A percentile compares a stretch with the other conserved stretches of the same genome.
These are phyloP conservation scores for Dissostichus mawsoni DNA, from an alignment of 2,113 vertebrate genomes.

Conservation along the genomic window DNA sequence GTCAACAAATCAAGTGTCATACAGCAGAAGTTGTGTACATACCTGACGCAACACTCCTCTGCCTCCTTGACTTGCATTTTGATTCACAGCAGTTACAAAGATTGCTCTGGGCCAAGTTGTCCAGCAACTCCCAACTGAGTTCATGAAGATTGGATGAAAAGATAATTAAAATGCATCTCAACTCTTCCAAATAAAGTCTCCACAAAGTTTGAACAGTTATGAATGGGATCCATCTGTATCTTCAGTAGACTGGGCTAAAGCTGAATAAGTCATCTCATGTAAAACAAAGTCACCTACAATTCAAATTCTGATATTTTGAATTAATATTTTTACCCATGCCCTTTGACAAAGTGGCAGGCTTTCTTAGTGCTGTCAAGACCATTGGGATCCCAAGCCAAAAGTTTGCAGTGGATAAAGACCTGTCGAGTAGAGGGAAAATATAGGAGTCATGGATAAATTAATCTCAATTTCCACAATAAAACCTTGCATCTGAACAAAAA, in stretches of 20 bases:
- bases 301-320: background rate
- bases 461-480: background rate
- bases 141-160: no score
- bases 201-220: background rate
- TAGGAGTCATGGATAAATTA: background rate
- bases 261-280: background rate
- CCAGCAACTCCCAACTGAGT: constrained; percentile 79
- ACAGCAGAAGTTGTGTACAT: accelerated
- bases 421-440: constrained; percentile 29
- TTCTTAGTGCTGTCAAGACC: constrained; percentile 73
- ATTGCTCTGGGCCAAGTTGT: constrained; percentile 60
- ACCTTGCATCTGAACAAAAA: background rate
- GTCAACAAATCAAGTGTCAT: accelerated
- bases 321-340: constrained; percentile 54
- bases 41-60: constrained; percentile 57
- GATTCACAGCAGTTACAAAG: constrained; percentile 80
- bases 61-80: constrained; percentile 67
- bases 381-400: constrained; percentile 78
- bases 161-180: background rate
- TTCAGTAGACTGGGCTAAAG: background rate
- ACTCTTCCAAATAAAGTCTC: no score
- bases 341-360: constrained; percentile 80
- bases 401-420: constrained; percentile 83
- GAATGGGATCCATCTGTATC: background rate
- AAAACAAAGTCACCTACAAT: background rate